phyloP scores from a whole-genome alignment of 2,113 vertebrate species.

The Rattus rattus region DNA sequence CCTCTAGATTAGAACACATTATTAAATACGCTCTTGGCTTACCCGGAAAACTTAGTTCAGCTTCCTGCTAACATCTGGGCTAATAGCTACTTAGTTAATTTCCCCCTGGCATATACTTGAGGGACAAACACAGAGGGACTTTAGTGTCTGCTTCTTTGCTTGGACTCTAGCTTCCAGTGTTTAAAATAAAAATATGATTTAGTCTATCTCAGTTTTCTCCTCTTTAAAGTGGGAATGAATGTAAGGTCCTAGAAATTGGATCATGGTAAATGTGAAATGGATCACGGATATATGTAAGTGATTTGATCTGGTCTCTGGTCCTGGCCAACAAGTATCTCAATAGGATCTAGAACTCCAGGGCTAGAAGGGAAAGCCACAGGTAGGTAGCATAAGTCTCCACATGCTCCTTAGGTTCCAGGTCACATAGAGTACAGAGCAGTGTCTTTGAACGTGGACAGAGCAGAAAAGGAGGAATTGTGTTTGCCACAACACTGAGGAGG shows the following conservation, averaged over 20 bases:
- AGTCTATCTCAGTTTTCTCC: neutral
- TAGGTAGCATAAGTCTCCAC: neutral
- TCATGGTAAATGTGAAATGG: neutral
- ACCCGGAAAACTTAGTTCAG: neutral
- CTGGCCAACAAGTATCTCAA: neutral
- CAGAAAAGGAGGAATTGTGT: neutral
- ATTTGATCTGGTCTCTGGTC: neutral
- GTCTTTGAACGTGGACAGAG: neutral
- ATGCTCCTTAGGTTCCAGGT: neutral
- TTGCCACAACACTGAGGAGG: neutral
- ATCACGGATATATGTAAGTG: neutral
- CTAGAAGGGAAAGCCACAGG: neutral
- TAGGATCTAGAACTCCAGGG: neutral
- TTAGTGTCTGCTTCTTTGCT: neutral
- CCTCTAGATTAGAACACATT: neutral
- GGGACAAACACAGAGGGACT: neutral
- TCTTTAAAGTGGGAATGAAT: conserved; percentile 31
- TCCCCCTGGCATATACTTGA: neutral
- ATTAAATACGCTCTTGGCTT: conserved; percentile 29
- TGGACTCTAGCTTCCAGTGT: neutral
- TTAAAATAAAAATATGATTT: neutral
- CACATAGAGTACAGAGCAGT: neutral
- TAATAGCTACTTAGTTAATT: conserved; percentile 10
- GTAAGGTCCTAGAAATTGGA: neutral
- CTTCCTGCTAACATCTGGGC: conserved; percentile 1